Evolutionary conservation across 2,113 vertebrate species (phyloP).

Genomic region (Sylvia atricapilla): DNA sequence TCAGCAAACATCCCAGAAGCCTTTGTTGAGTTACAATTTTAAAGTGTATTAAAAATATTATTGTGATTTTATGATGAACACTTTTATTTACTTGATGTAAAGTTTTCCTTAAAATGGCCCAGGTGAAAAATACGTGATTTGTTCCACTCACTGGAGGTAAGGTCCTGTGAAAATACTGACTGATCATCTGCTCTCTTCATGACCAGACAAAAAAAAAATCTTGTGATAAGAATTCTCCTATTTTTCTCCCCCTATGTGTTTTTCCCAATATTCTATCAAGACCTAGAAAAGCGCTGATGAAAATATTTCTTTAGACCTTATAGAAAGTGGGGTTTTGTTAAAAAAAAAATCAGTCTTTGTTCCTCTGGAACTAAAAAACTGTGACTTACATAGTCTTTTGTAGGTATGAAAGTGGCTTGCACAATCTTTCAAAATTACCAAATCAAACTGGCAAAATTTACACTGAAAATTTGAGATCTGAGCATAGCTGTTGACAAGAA

Average conservation of each 20-base stretch:
- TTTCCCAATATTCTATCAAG: neutral
- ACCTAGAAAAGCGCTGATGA: neutral
- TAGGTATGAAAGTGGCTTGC: neutral
- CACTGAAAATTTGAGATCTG: neutral
- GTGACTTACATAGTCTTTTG: neutral
- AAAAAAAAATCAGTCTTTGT: neutral
- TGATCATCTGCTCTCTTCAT: neutral
- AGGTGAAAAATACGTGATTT: neutral
- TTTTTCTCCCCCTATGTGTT: neutral
- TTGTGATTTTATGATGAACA: neutral
- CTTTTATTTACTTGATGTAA: neutral
- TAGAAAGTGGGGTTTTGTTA: fast-evolving
- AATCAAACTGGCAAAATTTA: neutral
- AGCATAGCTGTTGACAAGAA: neutral
- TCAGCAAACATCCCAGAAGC: neutral
- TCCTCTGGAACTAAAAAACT: neutral
- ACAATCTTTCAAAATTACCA: neutral
- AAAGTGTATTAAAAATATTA: neutral
- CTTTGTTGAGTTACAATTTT: neutral
- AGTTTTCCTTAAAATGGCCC: neutral
- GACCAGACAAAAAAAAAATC: neutral
- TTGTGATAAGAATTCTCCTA: neutral
- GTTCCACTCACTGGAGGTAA: neutral
- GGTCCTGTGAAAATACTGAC: neutral
- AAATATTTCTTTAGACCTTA: slow-evolving; percentile 13